Base-by-base conservation (phyloP, 1,140 invertebrate genomes). In the Myzus persicae region DNA sequence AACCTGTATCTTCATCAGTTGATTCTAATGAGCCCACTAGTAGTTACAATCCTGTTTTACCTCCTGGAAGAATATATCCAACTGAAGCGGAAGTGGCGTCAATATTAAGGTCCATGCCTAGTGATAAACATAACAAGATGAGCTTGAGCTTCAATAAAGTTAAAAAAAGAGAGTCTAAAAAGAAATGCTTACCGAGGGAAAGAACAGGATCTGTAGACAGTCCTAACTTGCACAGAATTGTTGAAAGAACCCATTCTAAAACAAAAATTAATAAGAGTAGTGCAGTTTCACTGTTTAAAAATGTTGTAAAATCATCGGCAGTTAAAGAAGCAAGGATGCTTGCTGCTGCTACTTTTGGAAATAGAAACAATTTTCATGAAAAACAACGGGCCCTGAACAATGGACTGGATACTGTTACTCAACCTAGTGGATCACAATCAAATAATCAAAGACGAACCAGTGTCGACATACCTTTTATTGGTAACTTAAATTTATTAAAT, bases 101-200 rank as follows among this genome's bases (percentile, higher is more conserved):
- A 5, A 94, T 94, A 82, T 93, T 94, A 46, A 87, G 94, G 44
- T 94, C 94, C 1, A 94, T 94, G 90, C 94, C 94, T 90, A 93
- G 94, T 87, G 94, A 94, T 90, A 93, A 90, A 54, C 94, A 94
- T 48, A 94, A 94, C 38, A 94, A 94, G 93, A 93, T 94, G 92
- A 94, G 94, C 59, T 90, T 94, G 31, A 94, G 94, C 76, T 90
- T 93, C 85, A 93, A 93, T 40, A 94, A 94, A 93, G 89, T 94
- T 89, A 96, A 96, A 94, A 96, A 95, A 95, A 95, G 95, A 94
- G 96, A 96, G 94, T 95, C 95, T 89, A 96, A 96, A 94, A 96
- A 95, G 94, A 96, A 96, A 94, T 94, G 95, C 9, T 96, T 95
- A 93, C 95, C 95, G 22, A 95, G 95, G 7, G 95, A 96, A 90